phyloP scores from a whole-genome alignment of 2,113 vertebrate genomes.

The Eulemur rufifrons region DNA sequence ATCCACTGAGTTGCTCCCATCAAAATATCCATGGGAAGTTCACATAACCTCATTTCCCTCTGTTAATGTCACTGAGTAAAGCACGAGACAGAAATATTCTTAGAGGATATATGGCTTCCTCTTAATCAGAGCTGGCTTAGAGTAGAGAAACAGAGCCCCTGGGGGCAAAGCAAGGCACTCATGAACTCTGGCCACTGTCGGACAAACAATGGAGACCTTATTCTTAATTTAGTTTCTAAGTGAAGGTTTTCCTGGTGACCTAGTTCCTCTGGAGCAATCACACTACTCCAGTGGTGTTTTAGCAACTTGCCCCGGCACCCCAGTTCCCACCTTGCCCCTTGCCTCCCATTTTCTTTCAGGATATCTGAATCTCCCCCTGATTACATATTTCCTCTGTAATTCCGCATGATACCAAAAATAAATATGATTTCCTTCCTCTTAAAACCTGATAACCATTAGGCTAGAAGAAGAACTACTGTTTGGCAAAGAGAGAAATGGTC shows the following conservation, averaged over 20 bases:
- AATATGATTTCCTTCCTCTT: slow-evolving; percentile 74
- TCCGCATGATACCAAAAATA: slow-evolving; percentile 60
- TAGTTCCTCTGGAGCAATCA: slow-evolving; percentile 1
- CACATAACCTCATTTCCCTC: slow-evolving; percentile 76
- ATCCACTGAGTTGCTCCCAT: slow-evolving; percentile 28
- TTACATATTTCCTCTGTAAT: slow-evolving; percentile 72
- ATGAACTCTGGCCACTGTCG: slow-evolving; percentile 52
- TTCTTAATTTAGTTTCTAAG: slow-evolving; percentile 63
- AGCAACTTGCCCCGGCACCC: background rate
- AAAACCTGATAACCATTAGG: slow-evolving; percentile 59
- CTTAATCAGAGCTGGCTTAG: slow-evolving; percentile 63
- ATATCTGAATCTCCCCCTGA: slow-evolving; percentile 61
- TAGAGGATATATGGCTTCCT: slow-evolving; percentile 82
- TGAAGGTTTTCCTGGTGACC: slow-evolving; percentile 59
- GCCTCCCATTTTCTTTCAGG: background rate
- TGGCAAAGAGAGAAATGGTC: background rate
- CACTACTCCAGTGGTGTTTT: background rate
- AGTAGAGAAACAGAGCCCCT: slow-evolving; percentile 40
- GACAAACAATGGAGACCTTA: slow-evolving; percentile 71
- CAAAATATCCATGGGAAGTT: slow-evolving; percentile 68
- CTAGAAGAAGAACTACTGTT: slow-evolving; percentile 45
- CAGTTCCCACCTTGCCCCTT: background rate
- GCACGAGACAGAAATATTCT: slow-evolving; percentile 80
- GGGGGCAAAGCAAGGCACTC: slow-evolving; percentile 56
- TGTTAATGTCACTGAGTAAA: slow-evolving; percentile 75